These are phyloP conservation scores for Embidobia sp. DNA, from an alignment of 2,888 invertebrate species.

Conservation along the genomic window DNA sequence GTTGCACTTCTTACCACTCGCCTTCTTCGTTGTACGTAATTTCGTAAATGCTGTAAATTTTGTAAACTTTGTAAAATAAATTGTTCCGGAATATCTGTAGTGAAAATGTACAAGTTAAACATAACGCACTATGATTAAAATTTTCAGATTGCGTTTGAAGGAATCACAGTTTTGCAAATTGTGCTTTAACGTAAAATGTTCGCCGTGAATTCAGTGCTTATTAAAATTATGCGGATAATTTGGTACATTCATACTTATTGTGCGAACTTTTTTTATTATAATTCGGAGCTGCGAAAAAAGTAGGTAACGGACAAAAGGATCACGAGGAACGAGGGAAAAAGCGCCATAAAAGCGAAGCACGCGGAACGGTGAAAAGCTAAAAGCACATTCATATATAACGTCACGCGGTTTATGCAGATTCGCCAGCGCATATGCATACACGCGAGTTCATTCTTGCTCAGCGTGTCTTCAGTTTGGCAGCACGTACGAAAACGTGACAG, in stretches of 20 bases:
- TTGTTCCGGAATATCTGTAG: no score
- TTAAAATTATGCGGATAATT: constrained; percentile 24
- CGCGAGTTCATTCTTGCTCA: constrained; percentile 61
- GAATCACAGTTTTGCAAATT: no score
- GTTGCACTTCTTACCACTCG: no score
- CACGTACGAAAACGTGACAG: constrained; percentile 71
- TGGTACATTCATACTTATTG: background rate
- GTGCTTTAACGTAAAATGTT: no score
- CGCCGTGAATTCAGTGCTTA: background rate
- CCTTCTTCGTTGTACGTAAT: no score
- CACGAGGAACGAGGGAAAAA: constrained; percentile 29
- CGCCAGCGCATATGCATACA: constrained; percentile 59
- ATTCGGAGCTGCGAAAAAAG: constrained; percentile 19
- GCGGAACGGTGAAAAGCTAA: constrained; percentile 60
- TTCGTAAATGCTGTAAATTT: no score
- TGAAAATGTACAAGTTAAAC: no score
- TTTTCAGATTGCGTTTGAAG: no score
- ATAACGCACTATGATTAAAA: no score
- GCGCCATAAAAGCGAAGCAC: constrained; percentile 46
- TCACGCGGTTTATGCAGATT: constrained; percentile 64
- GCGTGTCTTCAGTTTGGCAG: constrained; percentile 64
- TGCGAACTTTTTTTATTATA: constrained; percentile 26
- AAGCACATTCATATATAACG: constrained; percentile 64
- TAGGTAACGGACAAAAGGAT: constrained; percentile 32
- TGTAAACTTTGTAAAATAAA: no score